Evolutionary conservation across 2,113 vertebrate genomes (phyloP).

Genomic region (Lathamus discolor): DNA sequence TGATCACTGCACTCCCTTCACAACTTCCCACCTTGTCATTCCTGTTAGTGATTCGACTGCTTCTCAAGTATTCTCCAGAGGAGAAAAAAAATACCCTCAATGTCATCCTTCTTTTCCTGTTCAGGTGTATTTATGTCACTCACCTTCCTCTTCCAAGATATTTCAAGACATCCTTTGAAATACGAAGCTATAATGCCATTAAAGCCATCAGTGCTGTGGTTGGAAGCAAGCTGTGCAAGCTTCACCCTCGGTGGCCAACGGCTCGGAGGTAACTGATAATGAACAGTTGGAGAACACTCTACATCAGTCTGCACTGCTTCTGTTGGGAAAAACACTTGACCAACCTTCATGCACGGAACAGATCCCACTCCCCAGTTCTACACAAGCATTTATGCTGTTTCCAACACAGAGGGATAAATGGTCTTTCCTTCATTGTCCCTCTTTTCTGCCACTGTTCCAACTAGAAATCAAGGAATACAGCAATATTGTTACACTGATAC

Average conservation of each 20-base stretch:
- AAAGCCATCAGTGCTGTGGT: background rate
- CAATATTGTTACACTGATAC: background rate
- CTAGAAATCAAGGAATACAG: background rate
- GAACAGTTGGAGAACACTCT: background rate
- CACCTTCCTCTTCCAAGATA: background rate
- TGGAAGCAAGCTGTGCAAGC: background rate
- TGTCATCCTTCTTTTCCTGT: background rate
- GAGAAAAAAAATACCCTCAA: background rate
- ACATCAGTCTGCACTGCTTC: background rate
- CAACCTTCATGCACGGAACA: background rate
- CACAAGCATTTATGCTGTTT: background rate
- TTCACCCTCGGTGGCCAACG: background rate
- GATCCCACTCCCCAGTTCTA: fast-evolving
- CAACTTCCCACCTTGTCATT: background rate
- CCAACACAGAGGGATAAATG: fast-evolving
- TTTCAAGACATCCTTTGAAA: background rate
- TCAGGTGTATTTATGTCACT: background rate
- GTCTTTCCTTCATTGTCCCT: background rate
- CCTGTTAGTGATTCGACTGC: background rate
- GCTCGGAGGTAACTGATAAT: background rate
- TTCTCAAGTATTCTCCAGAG: background rate
- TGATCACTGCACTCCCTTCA: background rate
- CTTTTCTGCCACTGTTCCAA: background rate
- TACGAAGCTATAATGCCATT: background rate
- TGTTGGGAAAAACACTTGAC: background rate